These are phyloP conservation scores for Noctua comes DNA, from an alignment of 2,888 invertebrate genomes.

Conservation along the genomic window DNA sequence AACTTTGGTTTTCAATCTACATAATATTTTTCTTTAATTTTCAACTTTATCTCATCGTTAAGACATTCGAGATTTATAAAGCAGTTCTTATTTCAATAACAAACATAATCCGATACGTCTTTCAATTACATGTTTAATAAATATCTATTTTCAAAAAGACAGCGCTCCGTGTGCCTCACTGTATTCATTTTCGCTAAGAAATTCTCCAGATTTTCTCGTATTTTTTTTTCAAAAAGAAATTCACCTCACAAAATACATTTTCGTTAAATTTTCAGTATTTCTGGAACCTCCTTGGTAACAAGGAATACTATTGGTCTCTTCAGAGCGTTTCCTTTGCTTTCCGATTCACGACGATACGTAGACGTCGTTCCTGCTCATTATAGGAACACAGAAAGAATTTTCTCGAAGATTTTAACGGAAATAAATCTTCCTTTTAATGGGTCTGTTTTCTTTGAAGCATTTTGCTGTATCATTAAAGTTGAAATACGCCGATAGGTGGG, in stretches of 20 bases:
- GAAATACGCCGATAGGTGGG: conserved; percentile 51
- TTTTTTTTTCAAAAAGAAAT: background rate
- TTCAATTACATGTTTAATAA: conserved; percentile 13
- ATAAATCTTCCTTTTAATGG: conserved; percentile 56
- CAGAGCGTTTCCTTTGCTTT: conserved; percentile 49
- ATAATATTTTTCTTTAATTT: background rate
- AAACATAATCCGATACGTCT: background rate
- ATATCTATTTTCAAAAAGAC: background rate
- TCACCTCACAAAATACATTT: background rate
- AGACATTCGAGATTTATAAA: background rate
- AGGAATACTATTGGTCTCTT: conserved; percentile 43
- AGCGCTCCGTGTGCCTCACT: background rate
- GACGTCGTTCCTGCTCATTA: conserved; percentile 51
- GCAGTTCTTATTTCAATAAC: background rate
- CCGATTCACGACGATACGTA: conserved; percentile 56
- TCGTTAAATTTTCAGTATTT: conserved; percentile 17
- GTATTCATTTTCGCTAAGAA: background rate
- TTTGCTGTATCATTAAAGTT: conserved; percentile 58
- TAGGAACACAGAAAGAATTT: conserved; percentile 46
- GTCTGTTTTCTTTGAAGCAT: conserved; percentile 44
- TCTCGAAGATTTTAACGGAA: conserved; percentile 48
- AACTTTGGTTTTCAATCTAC: background rate
- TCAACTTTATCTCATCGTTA: background rate
- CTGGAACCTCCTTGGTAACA: conserved; percentile 26
- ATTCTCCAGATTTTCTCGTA: background rate